phyloP scores from a whole-genome alignment of 2,797 vertebrate species.

The Orestias chungarensis region DNA sequence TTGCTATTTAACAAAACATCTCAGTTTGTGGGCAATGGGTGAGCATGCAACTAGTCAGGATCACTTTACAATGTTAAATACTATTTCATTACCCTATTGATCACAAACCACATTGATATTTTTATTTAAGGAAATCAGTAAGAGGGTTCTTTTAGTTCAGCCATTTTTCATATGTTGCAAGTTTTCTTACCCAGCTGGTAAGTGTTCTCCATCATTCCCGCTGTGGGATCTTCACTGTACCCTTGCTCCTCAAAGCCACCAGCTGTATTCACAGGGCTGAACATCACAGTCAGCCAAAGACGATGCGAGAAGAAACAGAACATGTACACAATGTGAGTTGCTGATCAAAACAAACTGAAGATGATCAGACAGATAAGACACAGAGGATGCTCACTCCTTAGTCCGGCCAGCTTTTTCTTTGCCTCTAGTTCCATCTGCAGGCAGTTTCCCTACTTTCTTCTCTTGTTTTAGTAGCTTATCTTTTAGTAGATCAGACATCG shows the following conservation, averaged over 20 bases:
- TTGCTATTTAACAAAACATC: background rate
- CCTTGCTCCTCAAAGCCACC: constrained; percentile 81
- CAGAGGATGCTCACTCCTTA: constrained; percentile 80
- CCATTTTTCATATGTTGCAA: background rate
- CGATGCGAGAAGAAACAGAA: background rate
- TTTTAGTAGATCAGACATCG: constrained; percentile 78
- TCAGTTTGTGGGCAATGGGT: background rate
- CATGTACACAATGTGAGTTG: background rate
- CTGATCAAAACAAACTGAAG: background rate
- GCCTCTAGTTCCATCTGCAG: constrained; percentile 73
- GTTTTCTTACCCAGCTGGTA: constrained; percentile 79
- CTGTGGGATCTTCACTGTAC: constrained; percentile 77
- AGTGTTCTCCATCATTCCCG: constrained; percentile 82
- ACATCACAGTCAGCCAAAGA: constrained; percentile 5
- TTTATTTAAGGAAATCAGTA: background rate
- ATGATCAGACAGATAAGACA: background rate
- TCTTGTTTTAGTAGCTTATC: constrained; percentile 67
- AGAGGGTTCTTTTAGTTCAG: background rate
- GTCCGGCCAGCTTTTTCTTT: constrained; percentile 69
- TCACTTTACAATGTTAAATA: background rate
- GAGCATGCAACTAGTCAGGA: background rate
- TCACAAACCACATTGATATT: background rate
- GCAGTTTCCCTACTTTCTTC: constrained; percentile 77
- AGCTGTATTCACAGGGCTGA: constrained; percentile 81
- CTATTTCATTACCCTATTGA: background rate